Evolutionary conservation across 1,140 invertebrate species (phyloP), one percentile per base, ranked within the genome.

Genomic region (Drosophila carrolli): DNA sequence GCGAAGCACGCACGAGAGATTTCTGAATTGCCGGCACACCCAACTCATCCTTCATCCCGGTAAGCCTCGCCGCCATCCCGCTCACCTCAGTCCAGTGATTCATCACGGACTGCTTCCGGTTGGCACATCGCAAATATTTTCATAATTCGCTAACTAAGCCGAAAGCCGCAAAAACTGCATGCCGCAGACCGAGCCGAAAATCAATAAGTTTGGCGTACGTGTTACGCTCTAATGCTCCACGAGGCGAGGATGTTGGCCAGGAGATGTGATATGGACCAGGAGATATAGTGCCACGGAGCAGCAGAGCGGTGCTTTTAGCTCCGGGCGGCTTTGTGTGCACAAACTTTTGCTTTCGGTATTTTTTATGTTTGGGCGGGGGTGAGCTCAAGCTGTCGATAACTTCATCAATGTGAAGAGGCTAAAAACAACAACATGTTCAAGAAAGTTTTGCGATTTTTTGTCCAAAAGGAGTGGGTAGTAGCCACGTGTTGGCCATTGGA

Each of bases 71-170:
- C 23, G 23, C 23, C 23, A 23, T 23, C 23, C 23, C 23, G 66
- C 61, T 67, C 62, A 70, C 66, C 44, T 38, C 35, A 58, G 38
- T 58, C 14, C 44, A 16, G 61, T 76, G 54, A 84, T 77, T 76
- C 79, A 85, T 81, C 81, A 83, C 41, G 74, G 66, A 40, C 66
- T 58, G 47, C 61, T 79, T 83, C 63, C 67, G 62, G 53, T 79
- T 78, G 66, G 60, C 83, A 56, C 72, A 79, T 58, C 56, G 84
- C 72, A 88, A 88, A 88, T 88, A 88, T 88, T 88, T 88, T 89
- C 84, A 88, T 88, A 88, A 88, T 88, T 88, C 76, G 80, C 72
- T 84, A 88, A 88, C 84, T 84, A 88, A 80, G 75, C 86, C 84
- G 83, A 73, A 80, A 83, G 79, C 79, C 67, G 60, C 79, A 78